Evolutionary conservation across 1,140 invertebrate species (phyloP), one percentile per base, ranked within the genome.

Genomic region (Heliothis subflexa): DNA sequence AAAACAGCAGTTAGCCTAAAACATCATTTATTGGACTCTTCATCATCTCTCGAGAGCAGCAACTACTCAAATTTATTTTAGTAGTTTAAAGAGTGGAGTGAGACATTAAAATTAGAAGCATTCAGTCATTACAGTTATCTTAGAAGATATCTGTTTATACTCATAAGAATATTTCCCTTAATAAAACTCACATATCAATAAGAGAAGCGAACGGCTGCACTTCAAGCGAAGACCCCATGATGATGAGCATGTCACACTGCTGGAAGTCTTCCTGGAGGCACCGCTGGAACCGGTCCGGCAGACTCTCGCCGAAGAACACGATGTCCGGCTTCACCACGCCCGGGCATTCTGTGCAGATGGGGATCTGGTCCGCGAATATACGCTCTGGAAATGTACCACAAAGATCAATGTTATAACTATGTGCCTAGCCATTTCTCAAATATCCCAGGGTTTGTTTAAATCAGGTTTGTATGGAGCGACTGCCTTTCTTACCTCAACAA

Each of bases 141-240:
- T 10, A 50, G 11, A 50, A 10, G 49, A 7, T 7, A 12, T 50
- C 1, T 55, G 12, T 55, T 13, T 18, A 18, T 2, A 21, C n/a
- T 4, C n/a, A 13, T 16, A 11, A 18, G 14, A 13, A 13, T 28
- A 25, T 25, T 25, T 25, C 2, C 21, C 2, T 25, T 10, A 14
- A n/a, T 40, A 86, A 16, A 12, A 81, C 94, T 95, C 92, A 98
- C 97, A 95, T 96, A 86, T 97, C 96, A 79, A 98, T 95, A 7
- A 99, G 95, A 14, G 98, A 98, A n/a, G 98, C 98, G 95, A 99
- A 99, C 1, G 99, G 99, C 80, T 99, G 98, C 0, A 99, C 99
- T 83, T 97, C 97, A 64, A 99, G 95, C 18, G 98, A 99, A 1
- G 99, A 99, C 10, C 99, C 99, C 96, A 99, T 97, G 5, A 99